Conservation (phyloP, 1,140 invertebrate genomes). For the Drosophila guanche region DNA sequence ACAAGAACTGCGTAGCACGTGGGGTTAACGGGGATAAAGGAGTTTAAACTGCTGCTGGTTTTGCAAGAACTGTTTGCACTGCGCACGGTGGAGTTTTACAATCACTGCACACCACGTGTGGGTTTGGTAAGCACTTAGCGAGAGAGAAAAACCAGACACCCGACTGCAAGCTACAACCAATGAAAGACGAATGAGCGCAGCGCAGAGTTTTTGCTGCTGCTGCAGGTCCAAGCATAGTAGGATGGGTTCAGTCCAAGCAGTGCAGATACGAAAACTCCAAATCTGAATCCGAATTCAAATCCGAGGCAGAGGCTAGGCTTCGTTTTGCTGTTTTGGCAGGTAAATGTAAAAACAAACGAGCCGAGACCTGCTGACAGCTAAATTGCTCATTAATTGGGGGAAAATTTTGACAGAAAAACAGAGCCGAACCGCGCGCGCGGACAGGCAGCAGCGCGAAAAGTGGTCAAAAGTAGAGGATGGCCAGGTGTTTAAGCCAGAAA, state of each 20-base stretch:
- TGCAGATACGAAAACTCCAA: slow-evolving; percentile 7
- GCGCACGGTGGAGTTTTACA: slow-evolving; percentile 41
- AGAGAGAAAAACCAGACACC: slow-evolving; percentile 2
- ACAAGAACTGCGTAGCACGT: neutral
- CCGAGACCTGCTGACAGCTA: slow-evolving; percentile 58
- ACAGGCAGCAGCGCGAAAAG: slow-evolving; percentile 24
- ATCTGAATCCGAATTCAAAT: slow-evolving; percentile 21
- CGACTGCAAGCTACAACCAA: slow-evolving; percentile 55
- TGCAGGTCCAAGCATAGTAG: slow-evolving; percentile 11
- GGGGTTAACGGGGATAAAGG: too few species aligned
- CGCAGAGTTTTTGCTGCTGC: slow-evolving; percentile 1
- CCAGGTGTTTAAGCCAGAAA: slow-evolving; percentile 34
- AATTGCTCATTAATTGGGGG: slow-evolving; percentile 75
- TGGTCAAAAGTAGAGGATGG: slow-evolving; percentile 1
- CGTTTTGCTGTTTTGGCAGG: slow-evolving; percentile 35
- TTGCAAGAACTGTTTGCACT: too few species aligned
- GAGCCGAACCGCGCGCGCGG: slow-evolving; percentile 11
- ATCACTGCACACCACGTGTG: slow-evolving; percentile 37
- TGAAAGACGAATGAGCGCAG: slow-evolving; percentile 53
- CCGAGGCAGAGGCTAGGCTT: slow-evolving; percentile 7
- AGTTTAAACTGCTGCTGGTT: too few species aligned
- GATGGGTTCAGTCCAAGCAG: slow-evolving; percentile 13
- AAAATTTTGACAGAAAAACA: slow-evolving; percentile 32
- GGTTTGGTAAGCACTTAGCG: slow-evolving; percentile 17
- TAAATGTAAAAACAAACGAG: slow-evolving; percentile 34